phyloP scores from a whole-genome alignment of 30 jellyfish, hydroid and myxozoan species.

The Turritopsis rubra region DNA sequence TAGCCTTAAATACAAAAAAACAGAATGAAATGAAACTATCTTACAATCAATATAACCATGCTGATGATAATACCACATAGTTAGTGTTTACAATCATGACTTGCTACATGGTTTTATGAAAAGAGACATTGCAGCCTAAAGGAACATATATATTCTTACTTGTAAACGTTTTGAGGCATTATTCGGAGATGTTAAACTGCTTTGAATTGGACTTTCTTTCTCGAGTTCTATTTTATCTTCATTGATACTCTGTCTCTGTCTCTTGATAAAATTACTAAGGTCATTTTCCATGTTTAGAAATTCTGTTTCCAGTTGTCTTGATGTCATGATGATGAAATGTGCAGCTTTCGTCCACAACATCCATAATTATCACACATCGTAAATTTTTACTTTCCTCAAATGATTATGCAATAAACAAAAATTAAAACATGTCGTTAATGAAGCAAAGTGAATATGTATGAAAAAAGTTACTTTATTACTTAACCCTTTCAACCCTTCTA shows the following conservation, averaged over 20 bases:
- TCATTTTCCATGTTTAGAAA: conserved; percentile 3
- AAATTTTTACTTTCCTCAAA: neutral
- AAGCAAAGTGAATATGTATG: too few species aligned
- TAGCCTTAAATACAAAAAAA: too few species aligned
- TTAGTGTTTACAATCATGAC: too few species aligned
- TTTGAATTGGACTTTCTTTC: neutral
- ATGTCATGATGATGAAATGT: neutral
- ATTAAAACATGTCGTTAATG: too few species aligned
- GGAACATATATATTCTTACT: neutral
- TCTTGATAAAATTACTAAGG: neutral
- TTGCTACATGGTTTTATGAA: too few species aligned
- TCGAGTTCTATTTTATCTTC: conserved; percentile 5
- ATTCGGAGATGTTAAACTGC: neutral
- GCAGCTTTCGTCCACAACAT: neutral
- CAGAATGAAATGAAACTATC: too few species aligned
- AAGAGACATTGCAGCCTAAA: too few species aligned
- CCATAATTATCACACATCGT: neutral
- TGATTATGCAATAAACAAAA: too few species aligned
- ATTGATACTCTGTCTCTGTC: neutral
- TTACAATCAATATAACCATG: too few species aligned
- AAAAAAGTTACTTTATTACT: too few species aligned
- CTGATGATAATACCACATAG: too few species aligned
- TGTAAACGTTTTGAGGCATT: neutral
- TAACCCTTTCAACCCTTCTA: too few species aligned
- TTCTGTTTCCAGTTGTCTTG: neutral